These are phyloP conservation scores for Talpa occidentalis DNA, from an alignment of 2,113 vertebrate species.

Conservation along the genomic window DNA sequence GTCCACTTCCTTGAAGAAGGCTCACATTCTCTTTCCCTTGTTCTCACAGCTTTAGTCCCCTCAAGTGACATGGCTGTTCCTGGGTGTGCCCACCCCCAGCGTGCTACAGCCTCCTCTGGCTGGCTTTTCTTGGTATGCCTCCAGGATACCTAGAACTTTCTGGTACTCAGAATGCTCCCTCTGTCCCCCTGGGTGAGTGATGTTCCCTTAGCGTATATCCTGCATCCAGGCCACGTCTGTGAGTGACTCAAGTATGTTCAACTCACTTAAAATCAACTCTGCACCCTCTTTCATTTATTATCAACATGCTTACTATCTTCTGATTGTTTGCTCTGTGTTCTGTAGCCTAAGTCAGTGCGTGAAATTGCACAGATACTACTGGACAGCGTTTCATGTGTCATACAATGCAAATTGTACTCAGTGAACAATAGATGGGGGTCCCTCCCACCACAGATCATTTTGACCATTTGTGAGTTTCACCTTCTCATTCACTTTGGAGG, in stretches of 20 bases:
- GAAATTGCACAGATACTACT: neutral
- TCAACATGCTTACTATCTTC: neutral
- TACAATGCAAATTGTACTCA: neutral
- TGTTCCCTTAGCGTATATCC: neutral
- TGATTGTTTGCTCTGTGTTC: neutral
- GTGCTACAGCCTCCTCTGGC: neutral
- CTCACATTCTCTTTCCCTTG: neutral
- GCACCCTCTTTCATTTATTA: neutral
- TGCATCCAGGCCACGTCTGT: neutral
- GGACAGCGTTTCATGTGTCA: neutral
- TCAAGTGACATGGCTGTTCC: accelerated
- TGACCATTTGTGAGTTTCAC: neutral
- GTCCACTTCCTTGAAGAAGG: neutral
- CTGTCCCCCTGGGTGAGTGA: accelerated
- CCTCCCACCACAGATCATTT: neutral
- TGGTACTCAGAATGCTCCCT: too few species aligned
- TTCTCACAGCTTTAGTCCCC: neutral
- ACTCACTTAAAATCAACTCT: neutral
- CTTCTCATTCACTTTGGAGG: neutral
- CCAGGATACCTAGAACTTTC: neutral
- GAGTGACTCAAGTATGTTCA: neutral
- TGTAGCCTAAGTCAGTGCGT: neutral
- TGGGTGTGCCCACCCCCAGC: accelerated
- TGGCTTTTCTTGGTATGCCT: neutral
- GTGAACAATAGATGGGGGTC: neutral